phyloP scores from a whole-genome alignment of 2,797 vertebrate genomes.

The Myripristis jacobus region DNA sequence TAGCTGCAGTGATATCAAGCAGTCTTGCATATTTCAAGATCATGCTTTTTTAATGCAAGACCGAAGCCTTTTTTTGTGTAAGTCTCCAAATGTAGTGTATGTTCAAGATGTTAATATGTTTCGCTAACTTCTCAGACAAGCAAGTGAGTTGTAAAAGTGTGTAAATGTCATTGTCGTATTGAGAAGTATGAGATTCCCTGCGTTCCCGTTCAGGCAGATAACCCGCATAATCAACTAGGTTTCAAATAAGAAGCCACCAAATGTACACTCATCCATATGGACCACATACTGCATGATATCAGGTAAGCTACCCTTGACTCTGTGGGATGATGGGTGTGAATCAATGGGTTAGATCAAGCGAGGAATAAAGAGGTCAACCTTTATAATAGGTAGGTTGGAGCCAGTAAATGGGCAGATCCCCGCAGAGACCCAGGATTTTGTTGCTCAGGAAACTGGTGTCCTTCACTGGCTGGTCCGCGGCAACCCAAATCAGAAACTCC shows the following conservation, averaged over 20 bases:
- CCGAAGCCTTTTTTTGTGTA: constrained; percentile 54
- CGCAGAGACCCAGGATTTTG: constrained; percentile 90
- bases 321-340: background rate
- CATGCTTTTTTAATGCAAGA: constrained; percentile 77
- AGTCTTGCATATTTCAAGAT: constrained; percentile 78
- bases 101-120: constrained; percentile 61
- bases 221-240: constrained; percentile 40
- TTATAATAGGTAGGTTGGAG: constrained; percentile 87
- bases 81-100: constrained; percentile 59
- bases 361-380: constrained; percentile 79
- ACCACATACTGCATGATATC: background rate
- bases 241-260: constrained; percentile 39
- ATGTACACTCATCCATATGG: constrained; percentile 7
- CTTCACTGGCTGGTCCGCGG: constrained; percentile 88
- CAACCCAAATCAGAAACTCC: constrained; percentile 90
- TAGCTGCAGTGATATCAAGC: constrained; percentile 78
- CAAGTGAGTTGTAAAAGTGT: constrained; percentile 54
- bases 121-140: constrained; percentile 57
- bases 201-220: constrained; percentile 28
- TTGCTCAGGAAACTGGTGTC: constrained; percentile 89
- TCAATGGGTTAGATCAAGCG: background rate
- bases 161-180: constrained; percentile 24
- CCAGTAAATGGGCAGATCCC: constrained; percentile 92
- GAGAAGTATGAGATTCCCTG: background rate
- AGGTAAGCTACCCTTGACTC: background rate